phyloP scores from a whole-genome alignment of 1,140 invertebrate genomes.

The Macrocentrus cingulum region DNA sequence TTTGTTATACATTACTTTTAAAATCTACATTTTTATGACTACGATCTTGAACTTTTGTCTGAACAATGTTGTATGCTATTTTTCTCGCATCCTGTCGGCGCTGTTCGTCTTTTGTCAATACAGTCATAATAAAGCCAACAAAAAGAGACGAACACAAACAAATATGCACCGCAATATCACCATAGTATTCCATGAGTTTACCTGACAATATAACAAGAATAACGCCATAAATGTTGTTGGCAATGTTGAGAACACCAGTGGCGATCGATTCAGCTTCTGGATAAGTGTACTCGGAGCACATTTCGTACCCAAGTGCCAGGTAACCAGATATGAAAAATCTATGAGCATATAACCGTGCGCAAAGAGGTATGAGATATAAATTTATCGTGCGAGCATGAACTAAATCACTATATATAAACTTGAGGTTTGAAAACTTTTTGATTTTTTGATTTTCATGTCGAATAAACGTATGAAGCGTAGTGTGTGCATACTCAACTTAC shows the following conservation, averaged over 20 bases:
- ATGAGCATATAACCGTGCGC: constrained; percentile 36
- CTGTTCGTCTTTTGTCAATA: constrained; percentile 62
- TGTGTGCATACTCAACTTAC: constrained; percentile 43
- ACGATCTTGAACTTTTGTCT: too few species aligned
- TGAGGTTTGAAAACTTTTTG: not conserved
- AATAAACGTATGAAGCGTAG: too few species aligned
- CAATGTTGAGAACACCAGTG: constrained; percentile 68
- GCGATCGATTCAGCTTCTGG: constrained; percentile 83
- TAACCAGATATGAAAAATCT: constrained; percentile 98
- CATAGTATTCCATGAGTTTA: constrained; percentile 38
- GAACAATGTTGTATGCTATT: not conserved
- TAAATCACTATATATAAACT: constrained; percentile 63
- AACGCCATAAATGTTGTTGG: constrained; percentile 67
- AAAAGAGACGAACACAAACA: constrained; percentile 51
- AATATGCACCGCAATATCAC: constrained; percentile 48
- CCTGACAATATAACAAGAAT: constrained; percentile 56
- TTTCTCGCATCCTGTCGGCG: constrained; percentile 55
- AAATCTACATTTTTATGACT: constrained; percentile 1
- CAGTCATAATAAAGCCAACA: constrained; percentile 60
- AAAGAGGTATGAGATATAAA: constrained; percentile 57
- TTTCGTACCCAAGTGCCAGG: constrained; percentile 91
- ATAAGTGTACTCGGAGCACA: constrained; percentile 92
- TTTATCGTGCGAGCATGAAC: constrained; percentile 61
- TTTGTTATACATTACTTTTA: too few species aligned
- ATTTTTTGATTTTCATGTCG: too few species aligned